phyloP scores from a whole-genome alignment of 2,113 vertebrate genomes.

The human (Homo sapiens) region GRCh38 chr15:91348501-91349000 shows the following conservation, averaged over 20 bases:
- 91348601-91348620: neutral
- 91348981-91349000: neutral
- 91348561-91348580: neutral
- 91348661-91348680: fast-evolving
- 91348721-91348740: neutral
- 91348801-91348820: neutral
- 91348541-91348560: slow-evolving; percentile 54
- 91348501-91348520: slow-evolving; percentile 50
- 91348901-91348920: neutral
- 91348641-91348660: neutral
- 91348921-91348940: neutral
- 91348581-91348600: neutral
- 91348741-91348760: neutral
- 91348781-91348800: neutral
- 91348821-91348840: slow-evolving; percentile 2
- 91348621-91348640: neutral
- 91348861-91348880: neutral
- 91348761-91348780: slow-evolving; percentile 39
- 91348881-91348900: neutral
- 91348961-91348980: neutral
- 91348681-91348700: slow-evolving; percentile 27
- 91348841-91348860: neutral
- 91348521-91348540: neutral
- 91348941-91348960: neutral
- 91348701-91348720: neutral